These are phyloP conservation scores for Tineola bisselliella DNA, from an alignment of 2,888 invertebrate genomes.

Conservation along the genomic window DNA sequence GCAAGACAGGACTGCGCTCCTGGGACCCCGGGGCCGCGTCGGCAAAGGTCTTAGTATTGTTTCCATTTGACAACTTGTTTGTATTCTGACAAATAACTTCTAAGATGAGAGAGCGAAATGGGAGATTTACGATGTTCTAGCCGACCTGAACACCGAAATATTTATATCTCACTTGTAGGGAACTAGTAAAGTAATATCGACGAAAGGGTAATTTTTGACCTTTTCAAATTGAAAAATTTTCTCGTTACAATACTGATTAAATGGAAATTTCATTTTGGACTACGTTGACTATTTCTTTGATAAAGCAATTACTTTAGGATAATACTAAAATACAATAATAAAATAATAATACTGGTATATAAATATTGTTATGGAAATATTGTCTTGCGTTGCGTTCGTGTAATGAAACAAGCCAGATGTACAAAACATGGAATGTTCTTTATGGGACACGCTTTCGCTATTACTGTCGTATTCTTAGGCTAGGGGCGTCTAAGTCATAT, in stretches of 20 bases:
- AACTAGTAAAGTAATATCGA: neutral
- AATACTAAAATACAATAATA: neutral
- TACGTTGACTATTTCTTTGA: neutral
- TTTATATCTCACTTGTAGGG: neutral
- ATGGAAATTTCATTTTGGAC: neutral
- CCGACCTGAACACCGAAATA: constrained; percentile 21
- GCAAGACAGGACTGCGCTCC: constrained; percentile 7
- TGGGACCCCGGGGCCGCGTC: constrained; percentile 17
- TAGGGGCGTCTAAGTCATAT: constrained; percentile 26
- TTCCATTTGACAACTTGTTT: constrained; percentile 43
- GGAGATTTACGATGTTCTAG: constrained; percentile 22
- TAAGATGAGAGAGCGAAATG: constrained; percentile 27
- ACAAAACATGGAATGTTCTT: constrained; percentile 56
- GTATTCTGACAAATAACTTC: constrained; percentile 38
- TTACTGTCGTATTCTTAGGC: constrained; percentile 22
- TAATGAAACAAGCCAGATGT: constrained; percentile 59
- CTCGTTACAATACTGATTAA: neutral
- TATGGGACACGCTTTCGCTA: constrained; percentile 56
- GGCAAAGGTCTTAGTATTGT: constrained; percentile 32
- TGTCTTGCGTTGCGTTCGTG: constrained; percentile 19
- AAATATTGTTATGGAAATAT: constrained; percentile 17
- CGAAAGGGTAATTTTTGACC: neutral
- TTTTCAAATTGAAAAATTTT: neutral
- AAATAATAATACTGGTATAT: constrained; percentile 13
- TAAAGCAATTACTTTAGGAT: neutral